These are phyloP conservation scores for Asbolus verrucosus DNA, from an alignment of 1,140 invertebrate species.

Conservation along the genomic window DNA sequence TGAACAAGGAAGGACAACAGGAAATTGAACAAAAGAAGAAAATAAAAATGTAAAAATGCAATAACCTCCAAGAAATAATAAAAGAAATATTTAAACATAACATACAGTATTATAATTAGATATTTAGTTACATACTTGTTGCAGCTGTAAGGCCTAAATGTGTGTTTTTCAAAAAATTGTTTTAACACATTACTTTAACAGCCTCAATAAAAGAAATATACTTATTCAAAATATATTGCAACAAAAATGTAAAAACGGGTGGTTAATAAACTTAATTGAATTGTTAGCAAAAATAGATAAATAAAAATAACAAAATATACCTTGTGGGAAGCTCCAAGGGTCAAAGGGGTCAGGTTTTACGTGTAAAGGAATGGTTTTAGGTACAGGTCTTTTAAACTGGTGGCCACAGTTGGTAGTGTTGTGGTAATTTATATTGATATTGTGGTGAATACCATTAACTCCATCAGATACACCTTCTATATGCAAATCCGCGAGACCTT, in stretches of 20 bases:
- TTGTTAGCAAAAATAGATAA: constrained; percentile 47
- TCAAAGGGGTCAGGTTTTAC: constrained; percentile 61
- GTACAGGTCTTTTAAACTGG: constrained; percentile 57
- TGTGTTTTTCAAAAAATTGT: no score
- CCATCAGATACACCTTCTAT: constrained; percentile 76
- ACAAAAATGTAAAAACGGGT: neutral
- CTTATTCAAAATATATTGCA: no score
- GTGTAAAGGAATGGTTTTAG: constrained; percentile 59
- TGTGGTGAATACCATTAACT: constrained; percentile 64
- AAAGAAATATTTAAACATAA: no score
- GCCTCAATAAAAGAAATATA: no score
- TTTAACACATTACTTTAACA: no score
- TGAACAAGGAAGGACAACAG: constrained; percentile 10
- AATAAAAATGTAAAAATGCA: neutral
- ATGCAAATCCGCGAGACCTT: constrained; percentile 89
- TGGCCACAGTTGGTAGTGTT: constrained; percentile 44
- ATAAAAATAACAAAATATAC: constrained; percentile 62
- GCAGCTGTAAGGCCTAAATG: no score
- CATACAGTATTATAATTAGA: no score
- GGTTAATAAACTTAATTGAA: constrained; percentile 12
- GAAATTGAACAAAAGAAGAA: neutral
- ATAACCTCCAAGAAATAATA: neutral
- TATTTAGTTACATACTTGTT: no score
- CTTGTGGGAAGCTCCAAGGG: constrained; percentile 62
- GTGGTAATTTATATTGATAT: constrained; percentile 52